A percentile compares a stretch with the other conserved stretches of the same genome.
Evolutionary conservation across 1,140 invertebrate species (phyloP).

Genomic region (honey bee (Apis mellifera)): Amel_HAv3.1 CM009940.2:12081001-12081500

Average conservation of each 20-base stretch:
- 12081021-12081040: too few relatives aligned
- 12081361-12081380: slow-evolving; percentile 96
- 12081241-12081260: too few relatives aligned
- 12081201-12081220: slow-evolving; percentile 92
- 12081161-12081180: slow-evolving; percentile 95
- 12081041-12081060: too few relatives aligned
- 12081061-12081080: too few relatives aligned
- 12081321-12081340: slow-evolving; percentile 93
- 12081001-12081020: too few relatives aligned
- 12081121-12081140: slow-evolving; percentile 83
- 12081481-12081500: too few relatives aligned
- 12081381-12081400: slow-evolving; percentile 99
- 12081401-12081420: slow-evolving; percentile 99
- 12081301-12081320: slow-evolving; percentile 97
- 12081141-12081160: slow-evolving; percentile 93
- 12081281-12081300: slow-evolving; percentile 85
- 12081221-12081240: not conserved
- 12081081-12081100: too few relatives aligned
- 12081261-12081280: not conserved
- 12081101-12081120: too few relatives aligned
- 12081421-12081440: slow-evolving; percentile 96
- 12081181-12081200: slow-evolving; percentile 97
- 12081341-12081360: slow-evolving; percentile 96
- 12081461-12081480: not conserved
- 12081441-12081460: slow-evolving; percentile 87